Base-by-base conservation (phyloP, 2,888 invertebrate genomes). In the Clostera curtula region DNA sequence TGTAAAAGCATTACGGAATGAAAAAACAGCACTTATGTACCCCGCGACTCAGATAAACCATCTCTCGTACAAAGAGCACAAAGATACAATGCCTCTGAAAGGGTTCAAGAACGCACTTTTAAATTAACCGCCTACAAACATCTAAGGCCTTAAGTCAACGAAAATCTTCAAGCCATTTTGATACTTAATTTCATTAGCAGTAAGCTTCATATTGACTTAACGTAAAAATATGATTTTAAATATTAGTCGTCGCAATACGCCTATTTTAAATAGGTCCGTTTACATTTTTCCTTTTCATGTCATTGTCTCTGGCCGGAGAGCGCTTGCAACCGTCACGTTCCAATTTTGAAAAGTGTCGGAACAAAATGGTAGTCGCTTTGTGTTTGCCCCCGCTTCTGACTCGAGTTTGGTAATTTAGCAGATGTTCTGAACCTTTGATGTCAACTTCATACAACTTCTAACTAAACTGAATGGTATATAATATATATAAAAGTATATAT, bases 61-160 rank as follows among this genome's bases (percentile, higher is more conserved):
- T 83, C 83, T 80, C 79, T 51, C 58, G 77, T 79, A 83, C 83
- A 83, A 83, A 82, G 83, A 74, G 74, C 70, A 83, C 83, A 83
- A 83, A 80, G 83, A 83, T 83, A 83, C 83, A 83, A 83, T 83
- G 73, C 83, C 79, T 80, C 80, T 80, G 82, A 83, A 83, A 83
- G 83, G 83, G 83, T 83, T 83, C 83, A 83, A 83, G 80, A 83
- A 80, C 83, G 80, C 77, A 82, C 80, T 83, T 83, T 83, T 82
- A 82, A 82, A 83, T 83, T 83, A 83, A 82, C 75, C 69, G 51
- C 57, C 48, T 54, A 52, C 45, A 33, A 50, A 37, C n/a, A n/a
- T n/a, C n/a, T n/a, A 79, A 74, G 43, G 69, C 40, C 64, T 25
- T 49, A 79, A 64, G 50, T 43, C 52, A 29, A 44, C 16, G 8